Conservation (phyloP, 2,888 invertebrate species). For the Macrophya annulata region DNA sequence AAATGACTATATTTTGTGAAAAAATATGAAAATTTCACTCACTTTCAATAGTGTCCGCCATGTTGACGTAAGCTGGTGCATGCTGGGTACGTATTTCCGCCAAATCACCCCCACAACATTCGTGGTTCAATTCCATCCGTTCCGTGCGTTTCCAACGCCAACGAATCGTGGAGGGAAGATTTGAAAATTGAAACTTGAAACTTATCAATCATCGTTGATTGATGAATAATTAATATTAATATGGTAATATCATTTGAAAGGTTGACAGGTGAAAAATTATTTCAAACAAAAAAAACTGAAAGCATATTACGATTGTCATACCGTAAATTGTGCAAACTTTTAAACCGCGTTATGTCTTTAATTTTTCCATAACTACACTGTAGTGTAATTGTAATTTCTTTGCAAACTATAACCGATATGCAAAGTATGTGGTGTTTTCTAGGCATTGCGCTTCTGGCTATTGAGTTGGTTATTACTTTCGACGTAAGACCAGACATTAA, state of each 20-base stretch:
- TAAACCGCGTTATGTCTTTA: slow-evolving; percentile 11
- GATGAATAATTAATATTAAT: background rate
- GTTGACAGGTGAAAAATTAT: background rate
- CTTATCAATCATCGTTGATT: background rate
- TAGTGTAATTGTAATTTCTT: background rate
- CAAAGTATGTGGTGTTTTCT: background rate
- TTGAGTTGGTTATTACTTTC: slow-evolving; percentile 41
- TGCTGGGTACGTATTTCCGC: slow-evolving; percentile 74
- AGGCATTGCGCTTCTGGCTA: background rate
- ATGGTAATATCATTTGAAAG: background rate
- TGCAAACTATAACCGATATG: background rate
- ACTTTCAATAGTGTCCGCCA: slow-evolving; percentile 92
- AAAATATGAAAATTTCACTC: slow-evolving; percentile 82
- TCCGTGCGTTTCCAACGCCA: slow-evolving; percentile 52
- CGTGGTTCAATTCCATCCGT: slow-evolving; percentile 54
- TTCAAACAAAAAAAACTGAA: background rate
- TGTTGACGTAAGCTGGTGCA: slow-evolving; percentile 84
- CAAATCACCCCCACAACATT: slow-evolving; percentile 60
- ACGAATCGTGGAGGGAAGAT: slow-evolving; percentile 54
- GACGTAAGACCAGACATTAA: slow-evolving; percentile 66
- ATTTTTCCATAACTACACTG: slow-evolving; percentile 32
- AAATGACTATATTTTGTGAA: slow-evolving; percentile 66
- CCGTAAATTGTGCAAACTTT: background rate
- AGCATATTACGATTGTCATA: background rate
- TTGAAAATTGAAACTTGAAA: slow-evolving; percentile 50